Conservation (phyloP, 2,113 vertebrate genomes). For the Callionymus lyra region DNA sequence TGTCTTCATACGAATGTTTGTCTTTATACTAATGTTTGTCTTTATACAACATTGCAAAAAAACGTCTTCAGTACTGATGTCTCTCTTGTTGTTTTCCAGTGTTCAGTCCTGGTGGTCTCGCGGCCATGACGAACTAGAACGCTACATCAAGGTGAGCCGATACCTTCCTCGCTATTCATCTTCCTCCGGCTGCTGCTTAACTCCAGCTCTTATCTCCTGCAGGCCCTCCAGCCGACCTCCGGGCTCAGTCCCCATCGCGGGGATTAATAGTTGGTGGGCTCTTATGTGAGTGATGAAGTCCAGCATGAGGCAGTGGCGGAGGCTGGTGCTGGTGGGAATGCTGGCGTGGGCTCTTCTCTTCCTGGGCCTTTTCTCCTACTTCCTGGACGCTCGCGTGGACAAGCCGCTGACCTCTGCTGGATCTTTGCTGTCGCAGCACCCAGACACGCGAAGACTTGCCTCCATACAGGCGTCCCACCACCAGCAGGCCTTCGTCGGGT, state of each 20-base stretch:
- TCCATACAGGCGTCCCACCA: slow-evolving; percentile 75
- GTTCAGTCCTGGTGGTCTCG: slow-evolving; percentile 12
- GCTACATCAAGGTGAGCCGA: slow-evolving; percentile 29
- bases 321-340: slow-evolving; percentile 82
- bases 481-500: slow-evolving; percentile 36
- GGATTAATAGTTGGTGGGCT: not conserved
- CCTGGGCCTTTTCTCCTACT: slow-evolving; percentile 86
- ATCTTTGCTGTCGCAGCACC: slow-evolving; percentile 69
- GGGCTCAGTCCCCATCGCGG: slow-evolving; percentile 6
- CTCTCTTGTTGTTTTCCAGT: slow-evolving; percentile 12
- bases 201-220: slow-evolving; percentile 9
- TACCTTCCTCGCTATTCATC: not conserved
- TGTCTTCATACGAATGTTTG: too few relatives aligned
- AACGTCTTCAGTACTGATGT: too few relatives aligned
- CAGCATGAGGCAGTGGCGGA: slow-evolving; percentile 90
- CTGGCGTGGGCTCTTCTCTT: slow-evolving; percentile 88
- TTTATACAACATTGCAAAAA: too few relatives aligned
- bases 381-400: slow-evolving; percentile 79
- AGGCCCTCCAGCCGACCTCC: slow-evolving; percentile 48
- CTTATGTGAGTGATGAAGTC: slow-evolving; percentile 76
- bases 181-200: not conserved
- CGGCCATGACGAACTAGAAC: slow-evolving; percentile 40
- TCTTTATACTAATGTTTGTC: too few relatives aligned
- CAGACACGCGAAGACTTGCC: slow-evolving; percentile 77
- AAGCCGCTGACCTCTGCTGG: slow-evolving; percentile 71